These are phyloP conservation scores for Epiblema foenella DNA, from an alignment of 2,888 invertebrate genomes.

Conservation along the genomic window DNA sequence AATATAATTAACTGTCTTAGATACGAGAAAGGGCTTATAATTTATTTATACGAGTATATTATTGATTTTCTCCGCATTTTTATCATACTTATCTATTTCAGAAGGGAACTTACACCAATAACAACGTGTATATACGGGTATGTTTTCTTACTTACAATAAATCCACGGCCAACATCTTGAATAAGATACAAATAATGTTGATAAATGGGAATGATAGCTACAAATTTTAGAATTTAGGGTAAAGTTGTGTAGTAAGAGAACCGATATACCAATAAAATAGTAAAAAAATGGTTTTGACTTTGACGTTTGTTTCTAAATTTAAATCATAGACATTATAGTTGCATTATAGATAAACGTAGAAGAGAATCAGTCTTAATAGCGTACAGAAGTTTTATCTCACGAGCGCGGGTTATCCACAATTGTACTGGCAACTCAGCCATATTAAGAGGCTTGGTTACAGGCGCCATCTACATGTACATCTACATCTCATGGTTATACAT, in stretches of 20 bases:
- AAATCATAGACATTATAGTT: conserved; percentile 14
- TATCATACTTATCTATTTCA: too few species aligned
- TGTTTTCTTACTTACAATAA: not conserved
- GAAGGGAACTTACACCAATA: not conserved
- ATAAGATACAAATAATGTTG: not conserved
- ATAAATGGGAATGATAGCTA: not conserved
- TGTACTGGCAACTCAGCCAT: too few species aligned
- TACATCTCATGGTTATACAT: too few species aligned
- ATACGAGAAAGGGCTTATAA: not conserved
- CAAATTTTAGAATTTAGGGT: conserved; percentile 2
- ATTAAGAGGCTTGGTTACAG: too few species aligned
- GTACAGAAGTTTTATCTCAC: too few species aligned
- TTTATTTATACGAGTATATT: too few species aligned
- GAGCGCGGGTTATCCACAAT: too few species aligned
- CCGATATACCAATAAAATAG: not conserved
- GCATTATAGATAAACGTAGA: too few species aligned
- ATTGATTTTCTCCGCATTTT: too few species aligned
- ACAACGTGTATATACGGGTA: not conserved
- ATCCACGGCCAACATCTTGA: conserved; percentile 13
- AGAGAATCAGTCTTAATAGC: too few species aligned
- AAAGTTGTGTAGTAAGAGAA: not conserved
- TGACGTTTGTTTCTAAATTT: not conserved
- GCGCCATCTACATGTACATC: too few species aligned
- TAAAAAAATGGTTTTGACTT: conserved; percentile 5
- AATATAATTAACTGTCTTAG: too few species aligned